A percentile compares a stretch with the other conserved stretches of the same genome.
These are phyloP conservation scores for Takifugu flavidus DNA, from an alignment of 2,113 vertebrate species.

Conservation along the genomic window DNA sequence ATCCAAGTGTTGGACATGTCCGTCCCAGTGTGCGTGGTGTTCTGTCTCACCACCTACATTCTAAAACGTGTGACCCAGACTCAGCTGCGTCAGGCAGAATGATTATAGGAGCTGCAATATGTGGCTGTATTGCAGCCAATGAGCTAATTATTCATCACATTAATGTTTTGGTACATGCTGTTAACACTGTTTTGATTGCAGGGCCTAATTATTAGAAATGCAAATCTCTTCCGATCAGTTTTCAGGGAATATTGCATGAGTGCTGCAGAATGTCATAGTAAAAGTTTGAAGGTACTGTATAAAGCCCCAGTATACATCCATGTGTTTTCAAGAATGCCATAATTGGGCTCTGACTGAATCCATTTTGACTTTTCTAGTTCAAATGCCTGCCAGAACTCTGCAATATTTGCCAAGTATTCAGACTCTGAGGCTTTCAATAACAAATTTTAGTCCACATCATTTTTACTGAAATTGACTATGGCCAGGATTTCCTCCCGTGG, in stretches of 20 bases:
- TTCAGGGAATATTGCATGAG: conserved; percentile 70
- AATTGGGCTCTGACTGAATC: conserved; percentile 76
- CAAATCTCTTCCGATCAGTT: conserved; percentile 57
- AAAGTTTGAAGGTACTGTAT: conserved; percentile 71
- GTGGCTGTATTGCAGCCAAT: background rate
- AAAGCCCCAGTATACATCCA: conserved; percentile 54
- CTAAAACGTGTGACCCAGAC: too few relatives aligned
- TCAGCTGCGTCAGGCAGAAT: too few relatives aligned
- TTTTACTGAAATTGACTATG: conserved; percentile 67
- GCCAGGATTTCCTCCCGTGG: conserved; percentile 54
- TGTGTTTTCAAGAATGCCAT: conserved; percentile 77
- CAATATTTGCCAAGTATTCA: conserved; percentile 66
- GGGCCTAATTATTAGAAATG: conserved; percentile 56
- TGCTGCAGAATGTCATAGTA: conserved; percentile 75
- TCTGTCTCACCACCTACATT: too few relatives aligned
- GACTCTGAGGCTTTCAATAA: conserved; percentile 63
- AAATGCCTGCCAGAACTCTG: conserved; percentile 63
- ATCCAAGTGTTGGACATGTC: too few relatives aligned
- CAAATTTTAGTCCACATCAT: conserved; percentile 65
- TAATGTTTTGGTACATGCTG: conserved; percentile 48
- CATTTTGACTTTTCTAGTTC: conserved; percentile 74
- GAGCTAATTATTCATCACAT: too few relatives aligned
- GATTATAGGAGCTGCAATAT: background rate
- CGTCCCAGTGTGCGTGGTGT: too few relatives aligned
- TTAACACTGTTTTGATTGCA: conserved; percentile 53